Evolutionary conservation across 2,888 invertebrate species (phyloP).

Genomic region (Cenopis cana): DNA sequence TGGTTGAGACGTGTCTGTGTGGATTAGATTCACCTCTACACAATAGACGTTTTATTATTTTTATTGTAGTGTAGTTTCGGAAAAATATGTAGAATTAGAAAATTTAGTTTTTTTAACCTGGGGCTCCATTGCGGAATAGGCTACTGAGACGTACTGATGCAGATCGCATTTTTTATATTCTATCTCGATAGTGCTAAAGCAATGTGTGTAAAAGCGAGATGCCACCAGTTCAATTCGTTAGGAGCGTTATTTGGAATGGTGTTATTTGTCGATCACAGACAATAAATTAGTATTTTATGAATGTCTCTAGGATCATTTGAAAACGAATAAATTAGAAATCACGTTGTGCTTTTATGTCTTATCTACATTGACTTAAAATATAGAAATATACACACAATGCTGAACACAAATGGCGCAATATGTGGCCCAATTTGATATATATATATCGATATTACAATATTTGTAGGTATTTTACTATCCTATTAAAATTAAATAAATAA

Average conservation of each 20-base stretch:
- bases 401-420: no score
- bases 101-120: not conserved
- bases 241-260: not conserved
- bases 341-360: no score
- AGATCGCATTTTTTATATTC: not conserved
- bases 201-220: not conserved
- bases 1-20: slow-evolving; percentile 17
- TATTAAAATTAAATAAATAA: no score
- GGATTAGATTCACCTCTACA: slow-evolving; percentile 14
- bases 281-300: no score
- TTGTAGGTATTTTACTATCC: no score
- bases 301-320: no score
- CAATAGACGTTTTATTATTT: slow-evolving; percentile 13
- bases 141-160: not conserved
- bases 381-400: no score
- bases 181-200: not conserved
- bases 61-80: not conserved
- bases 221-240: no score
- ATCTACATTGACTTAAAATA: no score
- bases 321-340: no score
- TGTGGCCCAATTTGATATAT: no score
- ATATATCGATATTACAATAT: no score
- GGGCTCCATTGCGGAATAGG: not conserved
- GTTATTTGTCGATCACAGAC: not conserved
- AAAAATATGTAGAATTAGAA: not conserved